phyloP scores from a whole-genome alignment of 2,888 invertebrate genomes.

The Drosophila kuntzei region DNA sequence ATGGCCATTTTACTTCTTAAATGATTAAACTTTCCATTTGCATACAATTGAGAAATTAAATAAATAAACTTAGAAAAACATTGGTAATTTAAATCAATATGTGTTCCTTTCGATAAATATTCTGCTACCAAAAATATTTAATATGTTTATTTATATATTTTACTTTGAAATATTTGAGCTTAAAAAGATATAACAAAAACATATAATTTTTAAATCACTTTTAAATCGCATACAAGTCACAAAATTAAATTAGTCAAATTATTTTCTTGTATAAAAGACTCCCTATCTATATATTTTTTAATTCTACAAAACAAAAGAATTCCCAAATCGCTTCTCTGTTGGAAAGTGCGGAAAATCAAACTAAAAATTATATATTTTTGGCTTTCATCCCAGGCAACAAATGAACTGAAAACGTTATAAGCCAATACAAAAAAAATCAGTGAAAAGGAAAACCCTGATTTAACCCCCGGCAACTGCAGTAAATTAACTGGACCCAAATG shows the following conservation, averaged over 20 bases:
- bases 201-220: too few species aligned
- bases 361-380: constrained; percentile 11
- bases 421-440: constrained; percentile 50
- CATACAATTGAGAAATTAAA: neutral
- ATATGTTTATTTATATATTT: too few species aligned
- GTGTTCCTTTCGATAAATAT: too few species aligned
- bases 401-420: constrained; percentile 56
- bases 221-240: too few species aligned
- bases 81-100: neutral
- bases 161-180: too few species aligned
- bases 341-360: constrained; percentile 23
- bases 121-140: too few species aligned
- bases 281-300: neutral
- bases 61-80: neutral
- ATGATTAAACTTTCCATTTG: neutral
- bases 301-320: neutral
- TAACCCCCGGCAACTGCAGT: constrained; percentile 18
- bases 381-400: constrained; percentile 35
- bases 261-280: neutral
- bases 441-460: constrained; percentile 52
- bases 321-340: neutral
- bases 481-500: constrained; percentile 62
- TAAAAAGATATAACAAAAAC: too few species aligned
- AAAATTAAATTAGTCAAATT: too few species aligned
- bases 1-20: constrained; percentile 2